Conservation (phyloP, 2,113 vertebrate species). For the Erythrolamprus reginae region DNA sequence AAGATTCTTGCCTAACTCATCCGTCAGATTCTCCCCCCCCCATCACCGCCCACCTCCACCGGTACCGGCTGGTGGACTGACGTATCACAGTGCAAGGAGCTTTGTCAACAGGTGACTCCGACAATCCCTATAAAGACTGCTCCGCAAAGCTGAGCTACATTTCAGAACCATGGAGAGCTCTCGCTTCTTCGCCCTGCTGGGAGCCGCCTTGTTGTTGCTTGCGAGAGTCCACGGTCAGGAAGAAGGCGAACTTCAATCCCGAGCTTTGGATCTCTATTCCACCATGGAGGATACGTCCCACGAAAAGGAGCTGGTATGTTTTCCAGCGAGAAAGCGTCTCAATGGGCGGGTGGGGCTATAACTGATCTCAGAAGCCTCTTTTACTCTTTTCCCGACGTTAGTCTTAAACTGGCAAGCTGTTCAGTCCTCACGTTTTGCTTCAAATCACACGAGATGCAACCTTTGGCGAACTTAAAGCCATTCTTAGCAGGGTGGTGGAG, state of each 20-base stretch:
- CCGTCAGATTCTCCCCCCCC: background rate
- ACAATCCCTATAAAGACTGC: constrained; percentile 53
- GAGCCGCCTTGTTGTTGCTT: constrained; percentile 60
- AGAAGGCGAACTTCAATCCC: constrained; percentile 56
- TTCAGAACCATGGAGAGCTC: constrained; percentile 75
- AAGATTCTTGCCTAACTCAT: background rate
- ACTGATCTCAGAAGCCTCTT: background rate
- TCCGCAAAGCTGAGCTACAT: background rate
- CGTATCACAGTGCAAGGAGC: constrained; percentile 52
- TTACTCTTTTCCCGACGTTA: background rate
- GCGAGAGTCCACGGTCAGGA: constrained; percentile 58
- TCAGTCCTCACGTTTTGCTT: background rate
- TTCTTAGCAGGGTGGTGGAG: background rate
- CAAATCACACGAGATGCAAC: too few species aligned
- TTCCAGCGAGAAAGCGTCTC: background rate
- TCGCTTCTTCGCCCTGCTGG: constrained; percentile 63
- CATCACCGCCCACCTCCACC: background rate
- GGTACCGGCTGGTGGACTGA: constrained; percentile 56
- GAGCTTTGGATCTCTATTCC: constrained; percentile 61
- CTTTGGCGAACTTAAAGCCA: background rate
- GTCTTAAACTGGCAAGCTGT: too few species aligned
- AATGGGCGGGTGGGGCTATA: background rate
- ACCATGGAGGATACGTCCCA: constrained; percentile 63
- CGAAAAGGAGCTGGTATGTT: constrained; percentile 72
- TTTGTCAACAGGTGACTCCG: constrained; percentile 50